Base-by-base conservation (phyloP, 2,888 invertebrate species). In the Eupithecia subfuscata region DNA sequence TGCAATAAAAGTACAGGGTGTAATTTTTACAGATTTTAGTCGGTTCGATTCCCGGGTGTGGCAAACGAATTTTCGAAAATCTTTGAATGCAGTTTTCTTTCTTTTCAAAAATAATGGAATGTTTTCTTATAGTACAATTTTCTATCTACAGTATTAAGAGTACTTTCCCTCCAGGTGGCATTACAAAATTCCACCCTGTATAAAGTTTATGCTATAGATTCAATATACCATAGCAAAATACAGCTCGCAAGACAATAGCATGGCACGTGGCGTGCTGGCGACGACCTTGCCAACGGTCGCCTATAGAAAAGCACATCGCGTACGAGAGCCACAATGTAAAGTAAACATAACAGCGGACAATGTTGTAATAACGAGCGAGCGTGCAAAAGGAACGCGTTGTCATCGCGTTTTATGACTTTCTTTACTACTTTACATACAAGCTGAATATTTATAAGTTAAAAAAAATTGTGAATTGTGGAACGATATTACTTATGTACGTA, bases 201-300 rank as follows among this genome's bases (percentile, higher is more conserved):
- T 40, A 65, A 37, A 37, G 65, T 65, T 65, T 37, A 12, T 65
- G 37, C 65, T 37, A 37, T 65, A 34, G 18, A 37, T 12, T 43
- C 12, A 12, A 43, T 9, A 72, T 52, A 70, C 37, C 40, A 40
- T 9, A 80, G 77, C 82, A 79, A 82, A 68, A 82, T 81, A 82
- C 70, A 77, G 80, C 83, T 82, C 83, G 83, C 83, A 78, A 83
- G 79, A 87, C 87, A 88, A 88, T 87, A 83, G 82, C 82, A 81
- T 80, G 80, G 78, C 79, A 82, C 86, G 90, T 92, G 91, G 91
- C 91, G 89, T 88, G 89, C 87, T 79, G 71, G 78, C 84, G 92
- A 91, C 92, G 92, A 91, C 92, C 92, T 92, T 92, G 91, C 82
- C 81, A 78, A 72, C 82, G 82, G 79, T 82, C 78, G 81, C 78